Base-by-base conservation (phyloP, 2,113 vertebrate genomes). In the Odontesthes bonariensis region DNA sequence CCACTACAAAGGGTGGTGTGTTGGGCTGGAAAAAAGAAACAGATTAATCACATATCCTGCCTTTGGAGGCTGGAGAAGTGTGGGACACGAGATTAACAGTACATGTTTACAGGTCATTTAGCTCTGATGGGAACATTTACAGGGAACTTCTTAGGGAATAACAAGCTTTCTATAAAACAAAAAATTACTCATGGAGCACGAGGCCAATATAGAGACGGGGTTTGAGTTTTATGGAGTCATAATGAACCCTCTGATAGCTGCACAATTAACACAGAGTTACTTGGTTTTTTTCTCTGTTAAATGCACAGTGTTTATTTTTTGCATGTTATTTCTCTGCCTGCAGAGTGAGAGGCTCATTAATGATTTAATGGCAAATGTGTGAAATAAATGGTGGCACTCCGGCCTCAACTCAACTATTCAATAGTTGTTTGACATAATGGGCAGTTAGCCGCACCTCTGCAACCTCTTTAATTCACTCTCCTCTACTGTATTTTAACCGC, bases 401-500 rank as follows among this genome's bases (percentile, higher is more conserved):
- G 83, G 71, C 86, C 84, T 77, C 84, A 79, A 70, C 83, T 77
- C 52, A 10, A 75, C 86, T 83, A 69, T 42, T 72, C 59, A 67
- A 40, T 75, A 82, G 74, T 53, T 47, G 63, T 73, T 85, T 76
- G 66, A 82, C 77, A 90, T 90, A 93, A 93, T 92, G 88, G 91
- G 84, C 92, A 82, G 86, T 87, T 92, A 89, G 92, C 87, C 72
- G 81, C 69, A 62, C 62, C 86, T 82, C 58, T 64, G 19, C 77
- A 64, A 54, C 63, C 64, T 63, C 63, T 79, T 84, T 75, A 71
- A 78, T 77, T 83, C 20, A 32, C 64, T 83, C 63, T 72, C 49
- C 44, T 87, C 60, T 58, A 32, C 87, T 86, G 69, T 86, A 60
- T 82, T 87, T 84, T 85, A 66, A 87, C 72, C 85, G 47, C 52